A percentile compares a stretch with the other conserved stretches of the same genome.
phyloP scores from a whole-genome alignment of 1,140 invertebrate species.

The Micrasema minimum region DNA sequence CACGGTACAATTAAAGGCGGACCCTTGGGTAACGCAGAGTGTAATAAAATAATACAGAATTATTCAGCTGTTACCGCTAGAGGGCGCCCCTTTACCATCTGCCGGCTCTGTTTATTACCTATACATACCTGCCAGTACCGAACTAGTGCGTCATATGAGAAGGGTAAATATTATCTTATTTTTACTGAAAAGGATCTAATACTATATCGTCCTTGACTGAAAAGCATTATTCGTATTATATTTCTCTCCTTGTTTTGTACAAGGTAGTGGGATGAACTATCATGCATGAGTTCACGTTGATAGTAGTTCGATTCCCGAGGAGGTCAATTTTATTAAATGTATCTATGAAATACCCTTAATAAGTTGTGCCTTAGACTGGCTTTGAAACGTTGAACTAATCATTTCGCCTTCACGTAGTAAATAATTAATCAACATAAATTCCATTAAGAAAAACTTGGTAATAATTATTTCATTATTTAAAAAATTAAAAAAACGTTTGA shows the following conservation, averaged over 20 bases:
- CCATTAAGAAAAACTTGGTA: too few relatives aligned
- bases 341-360: too few relatives aligned
- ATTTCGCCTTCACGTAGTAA: too few relatives aligned
- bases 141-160: not conserved
- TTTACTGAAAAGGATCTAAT: not conserved
- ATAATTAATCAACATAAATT: too few relatives aligned
- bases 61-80: conserved; percentile 15
- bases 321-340: too few relatives aligned
- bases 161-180: conserved; percentile 2
- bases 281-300: not conserved
- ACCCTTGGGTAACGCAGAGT: not conserved
- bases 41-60: conserved; percentile 28
- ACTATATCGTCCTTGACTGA: not conserved
- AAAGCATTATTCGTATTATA: too few relatives aligned
- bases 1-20: conserved; percentile 7
- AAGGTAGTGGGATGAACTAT: not conserved
- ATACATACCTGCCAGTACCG: not conserved
- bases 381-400: too few relatives aligned
- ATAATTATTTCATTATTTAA: too few relatives aligned
- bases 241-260: not conserved
- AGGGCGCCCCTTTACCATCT: conserved; percentile 9
- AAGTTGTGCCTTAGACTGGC: too few relatives aligned
- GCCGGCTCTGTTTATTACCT: conserved; percentile 22
- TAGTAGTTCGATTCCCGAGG: not conserved
- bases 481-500: too few relatives aligned